Evolutionary conservation across 2,888 invertebrate genomes (phyloP).

Genomic region (Leptura quadrifasciata): DNA sequence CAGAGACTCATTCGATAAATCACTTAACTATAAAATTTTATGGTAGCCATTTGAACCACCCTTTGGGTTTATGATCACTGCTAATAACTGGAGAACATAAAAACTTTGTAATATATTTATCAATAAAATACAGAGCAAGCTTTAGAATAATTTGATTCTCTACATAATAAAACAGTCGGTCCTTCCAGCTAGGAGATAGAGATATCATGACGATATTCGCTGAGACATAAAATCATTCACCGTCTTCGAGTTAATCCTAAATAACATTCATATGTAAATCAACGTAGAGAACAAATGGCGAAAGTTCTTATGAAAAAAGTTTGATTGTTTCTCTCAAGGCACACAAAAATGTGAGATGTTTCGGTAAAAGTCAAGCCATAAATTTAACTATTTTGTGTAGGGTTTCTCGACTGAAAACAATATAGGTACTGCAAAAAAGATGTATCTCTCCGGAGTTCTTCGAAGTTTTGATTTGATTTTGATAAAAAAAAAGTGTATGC

Average conservation of each 20-base stretch:
- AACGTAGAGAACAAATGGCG: conserved; percentile 8
- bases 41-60: too few species aligned
- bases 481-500: background rate
- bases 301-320: conserved; percentile 5
- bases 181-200: background rate
- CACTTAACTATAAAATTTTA: too few species aligned
- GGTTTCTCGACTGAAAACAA: background rate
- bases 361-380: background rate
- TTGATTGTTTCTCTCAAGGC: background rate
- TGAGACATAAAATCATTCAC: background rate
- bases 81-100: too few species aligned
- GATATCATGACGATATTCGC: background rate
- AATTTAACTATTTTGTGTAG: background rate
- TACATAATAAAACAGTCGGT: background rate
- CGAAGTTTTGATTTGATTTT: conserved; percentile 3
- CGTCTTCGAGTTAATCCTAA: background rate
- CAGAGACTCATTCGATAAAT: too few species aligned
- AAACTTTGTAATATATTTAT: too few species aligned
- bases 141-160: background rate
- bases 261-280: conserved; percentile 6
- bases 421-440: background rate
- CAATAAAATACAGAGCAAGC: too few species aligned
- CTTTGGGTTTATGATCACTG: too few species aligned
- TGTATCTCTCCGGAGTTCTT: background rate
- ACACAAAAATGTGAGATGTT: conserved; percentile 4